phyloP scores from a whole-genome alignment of 2,888 invertebrate genomes.

The Zeuzera pyrina region DNA sequence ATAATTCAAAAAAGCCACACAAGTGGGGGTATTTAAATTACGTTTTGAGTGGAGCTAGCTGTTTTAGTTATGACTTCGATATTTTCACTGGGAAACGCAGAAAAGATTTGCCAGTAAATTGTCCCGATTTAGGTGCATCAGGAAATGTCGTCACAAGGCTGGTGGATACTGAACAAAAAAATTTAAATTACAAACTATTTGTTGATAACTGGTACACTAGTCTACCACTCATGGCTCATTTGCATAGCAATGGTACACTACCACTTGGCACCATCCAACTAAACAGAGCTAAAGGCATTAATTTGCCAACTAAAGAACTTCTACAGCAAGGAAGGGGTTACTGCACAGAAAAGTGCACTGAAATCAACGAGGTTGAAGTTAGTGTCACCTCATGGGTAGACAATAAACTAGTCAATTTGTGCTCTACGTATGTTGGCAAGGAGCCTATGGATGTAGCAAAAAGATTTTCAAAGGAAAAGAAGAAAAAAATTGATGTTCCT shows the following conservation, averaged over 20 bases:
- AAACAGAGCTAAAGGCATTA: constrained; percentile 5
- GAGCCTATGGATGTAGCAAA: constrained; percentile 14
- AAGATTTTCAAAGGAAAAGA: constrained; percentile 15
- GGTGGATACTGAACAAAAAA: constrained; percentile 10
- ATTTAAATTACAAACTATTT: constrained; percentile 16
- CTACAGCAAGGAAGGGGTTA: constrained; percentile 7
- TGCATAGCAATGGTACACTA: constrained; percentile 12
- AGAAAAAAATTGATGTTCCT: constrained; percentile 14
- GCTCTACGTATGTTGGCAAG: constrained; percentile 19
- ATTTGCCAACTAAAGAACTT: constrained; percentile 5
- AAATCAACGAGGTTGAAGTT: constrained; percentile 10
- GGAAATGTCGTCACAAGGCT: too few species aligned
- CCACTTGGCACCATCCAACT: constrained; percentile 15
- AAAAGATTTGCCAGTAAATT: too few species aligned
- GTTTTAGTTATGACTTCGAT: too few species aligned
- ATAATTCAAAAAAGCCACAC: too few species aligned
- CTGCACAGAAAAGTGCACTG: constrained; percentile 10
- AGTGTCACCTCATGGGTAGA: constrained; percentile 17
- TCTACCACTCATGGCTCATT: constrained; percentile 12
- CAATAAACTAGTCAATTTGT: constrained; percentile 18
- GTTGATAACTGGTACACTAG: constrained; percentile 18
- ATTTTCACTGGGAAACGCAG: too few species aligned
- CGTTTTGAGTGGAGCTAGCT: too few species aligned
- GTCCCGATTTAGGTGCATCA: too few species aligned
- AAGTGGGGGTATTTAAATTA: too few species aligned